Evolutionary conservation across 2,113 vertebrate genomes (phyloP), one percentile per base, ranked within the genome.

Genomic region (Apeltes quadracus): DNA sequence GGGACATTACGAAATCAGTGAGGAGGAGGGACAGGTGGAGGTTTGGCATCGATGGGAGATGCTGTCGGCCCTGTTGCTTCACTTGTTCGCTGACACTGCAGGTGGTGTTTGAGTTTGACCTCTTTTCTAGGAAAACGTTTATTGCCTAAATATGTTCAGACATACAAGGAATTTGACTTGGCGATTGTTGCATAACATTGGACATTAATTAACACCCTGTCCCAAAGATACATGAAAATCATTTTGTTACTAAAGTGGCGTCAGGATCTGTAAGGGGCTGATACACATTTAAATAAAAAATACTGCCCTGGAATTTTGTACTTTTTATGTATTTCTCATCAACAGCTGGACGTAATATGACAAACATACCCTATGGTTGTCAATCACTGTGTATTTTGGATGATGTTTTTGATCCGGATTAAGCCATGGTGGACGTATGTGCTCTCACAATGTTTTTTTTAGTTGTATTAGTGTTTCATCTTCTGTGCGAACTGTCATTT

Each of bases 361-460:
- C 50, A 39, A 3, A 48, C 32, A 16, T 54, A 18, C 51, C 9
- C 18, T 54, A 16, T 27, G 4, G 64, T 22, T 36, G 8, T 67
- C 13, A 20, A 32, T 72, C 63, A 8, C 61, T 9, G 38, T 71
- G 50, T 23, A 23, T 72, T 48, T 55, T 56, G n/a, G 61, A 53
- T 76, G 12, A 44, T 54, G 11, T 12, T 34, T 43, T 61, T 77
- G 32, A 72, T 79, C 67, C 70, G 75, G 58, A 83, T 79, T 56
- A 76, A 64, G 18, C 41, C n/a, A 22, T 23, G 5, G 14, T 58
- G 55, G 43, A 34, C 53, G 53, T 36, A 34, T 34, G 55, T 10
- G 2, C 41, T 75, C 23, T 48, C 50, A 11, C 34, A 57, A 58
- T 27, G 61, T 12, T 69, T 72, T 53, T 34, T 36, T 72, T 58